These are phyloP conservation scores for Atractosteus spatula DNA, from an alignment of 2,113 vertebrate species.

Conservation along the genomic window DNA sequence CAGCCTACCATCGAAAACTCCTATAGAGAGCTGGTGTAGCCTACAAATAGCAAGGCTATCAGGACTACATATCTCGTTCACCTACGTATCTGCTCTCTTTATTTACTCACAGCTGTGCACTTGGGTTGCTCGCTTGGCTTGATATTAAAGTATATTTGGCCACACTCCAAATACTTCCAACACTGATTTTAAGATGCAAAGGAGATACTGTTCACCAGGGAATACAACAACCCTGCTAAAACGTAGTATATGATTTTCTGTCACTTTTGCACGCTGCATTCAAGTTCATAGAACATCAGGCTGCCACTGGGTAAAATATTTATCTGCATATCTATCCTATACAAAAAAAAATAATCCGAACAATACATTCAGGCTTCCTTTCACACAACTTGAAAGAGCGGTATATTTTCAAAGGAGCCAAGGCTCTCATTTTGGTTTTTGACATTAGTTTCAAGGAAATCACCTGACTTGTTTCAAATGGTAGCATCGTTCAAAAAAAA, in stretches of 20 bases:
- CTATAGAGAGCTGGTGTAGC: conserved; percentile 41
- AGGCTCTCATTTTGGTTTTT: neutral
- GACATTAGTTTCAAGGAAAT: too few species aligned
- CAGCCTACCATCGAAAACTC: conserved; percentile 47
- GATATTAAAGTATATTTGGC: conserved; percentile 63
- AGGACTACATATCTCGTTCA: conserved; percentile 55
- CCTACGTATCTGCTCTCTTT: conserved; percentile 53
- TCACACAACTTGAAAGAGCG: neutral
- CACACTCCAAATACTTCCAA: conserved; percentile 56
- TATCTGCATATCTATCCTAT: conserved; percentile 1
- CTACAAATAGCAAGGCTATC: conserved; percentile 52
- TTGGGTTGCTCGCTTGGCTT: conserved; percentile 63
- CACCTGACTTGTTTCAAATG: too few species aligned
- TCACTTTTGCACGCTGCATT: neutral
- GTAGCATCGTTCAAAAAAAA: too few species aligned
- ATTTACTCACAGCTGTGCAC: conserved; percentile 63
- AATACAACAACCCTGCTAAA: conserved; percentile 15
- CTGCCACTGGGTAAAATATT: neutral
- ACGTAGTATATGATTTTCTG: conserved; percentile 4
- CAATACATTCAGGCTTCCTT: neutral
- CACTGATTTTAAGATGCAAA: conserved; percentile 24
- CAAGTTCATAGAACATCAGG: neutral
- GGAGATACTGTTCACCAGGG: neutral
- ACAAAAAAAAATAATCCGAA: neutral
- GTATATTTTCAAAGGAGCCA: neutral